Evolutionary conservation across 2,113 vertebrate species (phyloP), one percentile per base, ranked within the genome.

Genomic region (Nipponia nippon): DNA sequence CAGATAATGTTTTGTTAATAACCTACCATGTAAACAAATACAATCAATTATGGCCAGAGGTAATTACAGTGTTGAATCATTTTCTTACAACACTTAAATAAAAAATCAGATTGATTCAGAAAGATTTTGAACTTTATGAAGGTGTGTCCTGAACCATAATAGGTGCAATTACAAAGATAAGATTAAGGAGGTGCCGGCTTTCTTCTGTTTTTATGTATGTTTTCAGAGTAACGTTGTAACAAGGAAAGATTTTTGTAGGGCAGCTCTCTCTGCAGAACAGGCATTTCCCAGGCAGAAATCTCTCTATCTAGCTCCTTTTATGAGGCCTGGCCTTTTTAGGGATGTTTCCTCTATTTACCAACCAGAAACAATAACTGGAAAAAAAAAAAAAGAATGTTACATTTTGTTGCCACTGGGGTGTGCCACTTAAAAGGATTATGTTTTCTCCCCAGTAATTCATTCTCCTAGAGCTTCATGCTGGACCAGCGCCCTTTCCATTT

Each of bases 331-430:
- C 2, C 4, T 38, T 76, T 72, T 67, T 26, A 40, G n/a, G 11
- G 19, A 26, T 58, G 7, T 44, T 88, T 72, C 32, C 42, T 79
- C 17, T 63, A 18, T 71, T 90, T 92, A 67, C 27, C 30, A 44
- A 46, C 7, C 58, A 95, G 61, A 85, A 90, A 82, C 3, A 90
- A 23, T 47, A 78, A 55, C 20, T n/a, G 42, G 10, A 36, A 34
- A 53, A 42, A 29, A 40, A 32, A 36, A 32, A 50, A 22, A 47
- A 21, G 2, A 84, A 91, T 14, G 26, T 87, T 96, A 53, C 88
- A 55, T 94, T 93, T 85, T 94, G 36, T 94, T 93, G 22, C 95
- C 93, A 94, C 96, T 96, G 90, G 93, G 93, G 95, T 95, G 97
- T 96, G 96, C 95, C 95, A 93, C 75, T 80, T 78, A 86, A 77